A percentile compares a stretch with the other conserved stretches of the same genome.
phyloP scores from a whole-genome alignment of 2,888 invertebrate genomes.

The Elysia crispata region DNA sequence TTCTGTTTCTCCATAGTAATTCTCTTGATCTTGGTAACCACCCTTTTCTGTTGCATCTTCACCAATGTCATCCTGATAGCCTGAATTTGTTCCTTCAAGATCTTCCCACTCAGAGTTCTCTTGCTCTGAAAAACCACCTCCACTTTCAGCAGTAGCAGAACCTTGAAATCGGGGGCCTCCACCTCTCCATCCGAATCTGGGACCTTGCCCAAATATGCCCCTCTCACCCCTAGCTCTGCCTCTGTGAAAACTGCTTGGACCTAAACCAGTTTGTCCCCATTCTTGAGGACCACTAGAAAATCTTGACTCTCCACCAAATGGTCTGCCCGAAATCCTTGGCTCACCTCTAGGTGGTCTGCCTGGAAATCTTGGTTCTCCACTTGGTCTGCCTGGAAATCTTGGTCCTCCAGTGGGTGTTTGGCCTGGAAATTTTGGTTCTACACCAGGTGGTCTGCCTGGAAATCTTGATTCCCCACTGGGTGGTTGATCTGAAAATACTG shows the following conservation, averaged over 20 bases:
- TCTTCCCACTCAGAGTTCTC: neutral
- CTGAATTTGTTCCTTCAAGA: neutral
- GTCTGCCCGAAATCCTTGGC: neutral
- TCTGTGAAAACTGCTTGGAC: slow-evolving; percentile 24
- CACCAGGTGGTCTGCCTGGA: neutral
- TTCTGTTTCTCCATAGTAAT: no score
- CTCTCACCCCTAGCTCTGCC: slow-evolving; percentile 31
- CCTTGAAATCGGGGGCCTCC: slow-evolving; percentile 5
- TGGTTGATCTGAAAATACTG: no score
- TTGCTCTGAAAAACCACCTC: neutral
- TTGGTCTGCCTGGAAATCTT: slow-evolving; percentile 13
- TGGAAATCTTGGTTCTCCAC: neutral
- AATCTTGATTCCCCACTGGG: neutral
- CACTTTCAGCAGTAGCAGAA: neutral
- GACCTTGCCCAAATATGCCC: slow-evolving; percentile 14
- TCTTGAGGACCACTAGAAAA: neutral
- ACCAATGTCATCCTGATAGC: slow-evolving; percentile 21
- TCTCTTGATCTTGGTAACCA: slow-evolving; percentile 7
- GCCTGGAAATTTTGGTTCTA: neutral
- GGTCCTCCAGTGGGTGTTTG: neutral
- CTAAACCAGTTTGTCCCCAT: neutral
- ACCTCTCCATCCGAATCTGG: neutral
- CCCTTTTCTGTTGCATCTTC: neutral
- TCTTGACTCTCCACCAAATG: neutral
- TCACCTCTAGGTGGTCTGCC: neutral